phyloP scores from a whole-genome alignment of 2,797 vertebrate genomes.

The Cynopterus sphinx region DNA sequence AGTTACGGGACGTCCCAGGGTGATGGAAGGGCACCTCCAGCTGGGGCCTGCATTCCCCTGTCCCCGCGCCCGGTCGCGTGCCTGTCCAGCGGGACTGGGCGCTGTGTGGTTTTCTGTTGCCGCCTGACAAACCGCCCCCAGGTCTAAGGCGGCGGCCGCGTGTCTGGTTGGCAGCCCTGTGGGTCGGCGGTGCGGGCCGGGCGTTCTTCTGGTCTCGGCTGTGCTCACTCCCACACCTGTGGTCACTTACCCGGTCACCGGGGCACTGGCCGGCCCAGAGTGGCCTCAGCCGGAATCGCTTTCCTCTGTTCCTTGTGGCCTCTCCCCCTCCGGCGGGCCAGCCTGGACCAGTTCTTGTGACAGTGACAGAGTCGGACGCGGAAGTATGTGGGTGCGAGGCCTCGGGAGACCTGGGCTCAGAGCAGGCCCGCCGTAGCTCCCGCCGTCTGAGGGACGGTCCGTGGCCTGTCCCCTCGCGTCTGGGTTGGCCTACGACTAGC shows the following conservation, averaged over 20 bases:
- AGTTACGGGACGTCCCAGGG: not conserved
- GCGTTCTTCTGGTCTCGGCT: not conserved
- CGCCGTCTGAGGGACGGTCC: not conserved
- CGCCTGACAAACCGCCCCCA: not conserved
- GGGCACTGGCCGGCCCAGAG: not conserved
- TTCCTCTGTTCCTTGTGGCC: not conserved
- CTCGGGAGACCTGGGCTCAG: rapidly evolving
- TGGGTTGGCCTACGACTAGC: not conserved
- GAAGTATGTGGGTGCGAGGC: not conserved
- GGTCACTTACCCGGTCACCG: not conserved
- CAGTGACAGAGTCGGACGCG: not conserved
- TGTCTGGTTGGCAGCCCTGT: not conserved
- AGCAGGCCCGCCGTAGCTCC: rapidly evolving
- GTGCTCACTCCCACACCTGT: not conserved
- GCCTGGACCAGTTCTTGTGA: not conserved
- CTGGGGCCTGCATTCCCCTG: not conserved
- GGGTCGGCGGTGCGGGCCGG: not conserved
- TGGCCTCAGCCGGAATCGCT: not conserved
- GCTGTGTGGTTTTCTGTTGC: rapidly evolving
- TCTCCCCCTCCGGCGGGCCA: not conserved
- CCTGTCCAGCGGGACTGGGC: not conserved
- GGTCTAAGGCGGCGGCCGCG: rapidly evolving
- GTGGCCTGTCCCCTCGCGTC: not conserved
- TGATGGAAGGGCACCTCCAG: not conserved
- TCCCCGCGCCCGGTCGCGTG: not conserved